These are phyloP conservation scores for Teleogryllus occipitalis DNA, from an alignment of 1,140 invertebrate genomes.

Conservation along the genomic window DNA sequence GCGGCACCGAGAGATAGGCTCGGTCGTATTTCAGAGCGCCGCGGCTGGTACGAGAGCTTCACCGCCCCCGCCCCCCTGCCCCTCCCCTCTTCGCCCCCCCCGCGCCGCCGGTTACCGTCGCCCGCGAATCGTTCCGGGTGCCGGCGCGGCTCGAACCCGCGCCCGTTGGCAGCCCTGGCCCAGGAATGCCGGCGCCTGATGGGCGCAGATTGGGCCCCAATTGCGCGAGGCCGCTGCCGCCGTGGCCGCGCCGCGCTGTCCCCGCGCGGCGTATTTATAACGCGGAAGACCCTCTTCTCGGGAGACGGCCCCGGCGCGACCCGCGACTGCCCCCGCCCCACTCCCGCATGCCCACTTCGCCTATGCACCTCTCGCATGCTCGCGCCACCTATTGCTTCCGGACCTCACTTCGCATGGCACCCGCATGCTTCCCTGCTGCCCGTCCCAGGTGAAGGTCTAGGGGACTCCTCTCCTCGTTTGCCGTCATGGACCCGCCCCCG, in stretches of 20 bases:
- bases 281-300: background rate
- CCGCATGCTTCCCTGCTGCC: too few relatives aligned
- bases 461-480: too few relatives aligned
- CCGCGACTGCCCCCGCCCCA: too few relatives aligned
- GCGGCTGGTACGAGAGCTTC: background rate
- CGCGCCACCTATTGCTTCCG: background rate
- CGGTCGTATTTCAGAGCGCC: too few relatives aligned
- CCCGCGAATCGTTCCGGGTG: too few relatives aligned
- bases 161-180: background rate
- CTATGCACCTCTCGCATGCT: too few relatives aligned
- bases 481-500: background rate
- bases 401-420: background rate
- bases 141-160: slow-evolving; percentile 8
- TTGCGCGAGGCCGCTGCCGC: background rate
- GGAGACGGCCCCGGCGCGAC: background rate
- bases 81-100: slow-evolving; percentile 12
- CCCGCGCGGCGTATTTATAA: background rate
- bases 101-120: too few relatives aligned
- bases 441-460: too few relatives aligned
- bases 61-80: slow-evolving; percentile 21
- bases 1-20: too few relatives aligned
- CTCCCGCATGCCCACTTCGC: background rate
- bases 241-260: too few relatives aligned
- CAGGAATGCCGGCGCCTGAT: background rate
- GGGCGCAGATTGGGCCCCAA: background rate